Evolutionary conservation across 2,797 vertebrate genomes (phyloP), one percentile per base, ranked within the genome.

Genomic region (Intellagama lesueurii): DNA sequence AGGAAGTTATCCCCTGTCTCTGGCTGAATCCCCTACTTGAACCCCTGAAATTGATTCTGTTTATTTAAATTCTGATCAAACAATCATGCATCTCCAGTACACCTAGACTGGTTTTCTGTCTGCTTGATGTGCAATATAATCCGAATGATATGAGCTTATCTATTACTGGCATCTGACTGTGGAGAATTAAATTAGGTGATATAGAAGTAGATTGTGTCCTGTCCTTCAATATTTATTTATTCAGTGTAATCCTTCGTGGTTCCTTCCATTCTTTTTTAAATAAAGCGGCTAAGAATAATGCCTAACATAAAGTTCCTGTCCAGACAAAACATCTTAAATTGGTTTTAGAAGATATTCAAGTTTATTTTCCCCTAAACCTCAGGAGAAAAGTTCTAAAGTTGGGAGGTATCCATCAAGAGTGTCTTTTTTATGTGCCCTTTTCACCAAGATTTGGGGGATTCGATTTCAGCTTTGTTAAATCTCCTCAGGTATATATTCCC

Each of bases 121-220:
- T 56, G 5, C 16, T 60, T 30, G n/a, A 19, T 7, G 19, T 64
- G 19, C 52, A 81, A 80, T 35, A 81, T 32, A 81, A 64, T 64
- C n/a, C 64, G 56, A 81, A 64, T 81, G 4, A 35, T 64, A 81
- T 64, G 56, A 81, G 7, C 56, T 81, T 35, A 81, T 81, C n/a
- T 35, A 4, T 64, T 81, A 64, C n/a, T 64, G 56, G 56, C 79
- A 81, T 60, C 56, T 64, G n/a, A 19, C 32, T 32, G 60, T 22
- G 52, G n/a, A 81, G 17, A 81, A 81, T 24, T 35, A 30, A 72
- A 73, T 84, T 73, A 84, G 47, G 44, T 84, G n/a, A 84, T 52
- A 84, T 7, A 84, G 44, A 32, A 24, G n/a, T 24, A 84, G 30
- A 32, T 84, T 84, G 19, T 73, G 6, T 26, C 47, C 83, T 85